Evolutionary conservation across 2,797 vertebrate genomes (phyloP), one percentile per base, ranked within the genome.

Genomic region (Pipistrellus pipistrellus): DNA sequence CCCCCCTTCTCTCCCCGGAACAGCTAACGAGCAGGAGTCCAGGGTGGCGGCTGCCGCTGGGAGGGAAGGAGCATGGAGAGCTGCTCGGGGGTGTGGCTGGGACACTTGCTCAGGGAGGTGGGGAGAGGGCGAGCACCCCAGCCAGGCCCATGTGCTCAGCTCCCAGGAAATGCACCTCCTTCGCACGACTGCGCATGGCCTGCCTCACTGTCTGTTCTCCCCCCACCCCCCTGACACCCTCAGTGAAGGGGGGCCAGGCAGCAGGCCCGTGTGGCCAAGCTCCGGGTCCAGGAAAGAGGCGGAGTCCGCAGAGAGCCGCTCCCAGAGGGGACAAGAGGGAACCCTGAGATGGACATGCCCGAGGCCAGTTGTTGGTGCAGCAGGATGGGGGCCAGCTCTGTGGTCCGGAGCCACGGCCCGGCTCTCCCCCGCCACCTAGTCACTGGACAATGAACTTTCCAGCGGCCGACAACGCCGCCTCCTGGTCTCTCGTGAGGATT

Each of bases 21-120:
- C 3, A 32, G 41, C 27, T 4, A 18, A 2, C 0, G 9, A 69
- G 27, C 44, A 3, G 4, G 25, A 3, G 4, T 6, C 4, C 27
- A 2, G 72, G 27, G 9, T 6, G 32, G 5, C 0, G 3, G 1
- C 9, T 35, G 32, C 2, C 12, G 1, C 0, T 1, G 25, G 25
- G 46, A 68, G 84, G n/a, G 64, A 46, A 51, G 11, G 23, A 6
- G 27, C 7, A 9, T 2, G 8, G 12, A 17, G 64, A 53, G 32
- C 72, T 14, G 1, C 30, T 4, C 0, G 23, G 5, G 1, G 1
- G 0, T 6, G 41, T 1, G 48, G 73, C 0, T 14, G 11, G 4
- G 48, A 15, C 30, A 9, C 64, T 8, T 18, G 62, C 7, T 20
- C 64, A 18, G 30, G 64, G 59, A n/a, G n/a, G n/a, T 13, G 46